Conservation (phyloP, 1,140 invertebrate genomes). For the Thaumetopoea pityocampa region DNA sequence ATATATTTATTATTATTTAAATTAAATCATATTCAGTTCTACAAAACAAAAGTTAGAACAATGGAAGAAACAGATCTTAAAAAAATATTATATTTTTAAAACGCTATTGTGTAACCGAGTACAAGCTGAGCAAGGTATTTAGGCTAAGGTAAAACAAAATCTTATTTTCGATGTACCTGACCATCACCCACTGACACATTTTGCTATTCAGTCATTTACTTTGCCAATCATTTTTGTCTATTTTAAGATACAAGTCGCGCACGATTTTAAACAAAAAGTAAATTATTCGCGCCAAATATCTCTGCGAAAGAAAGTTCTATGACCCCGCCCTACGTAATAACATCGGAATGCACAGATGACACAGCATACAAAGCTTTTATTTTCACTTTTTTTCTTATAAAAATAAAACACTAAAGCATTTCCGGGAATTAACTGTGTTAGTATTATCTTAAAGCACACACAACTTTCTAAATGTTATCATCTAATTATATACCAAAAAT, state of each 20-base stretch:
- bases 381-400: conserved; percentile 55
- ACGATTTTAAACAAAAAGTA: conserved; percentile 30
- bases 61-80: conserved; percentile 4
- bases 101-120: conserved; percentile 6
- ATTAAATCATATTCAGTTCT: too few species aligned
- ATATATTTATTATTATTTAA: too few species aligned
- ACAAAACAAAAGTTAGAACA: conserved; percentile 1
- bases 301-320: conserved; percentile 32
- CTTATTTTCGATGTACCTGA: conserved; percentile 53
- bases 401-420: conserved; percentile 47
- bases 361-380: conserved; percentile 48
- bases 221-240: conserved; percentile 49
- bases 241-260: conserved; percentile 50
- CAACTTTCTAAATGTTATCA: background rate
- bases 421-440: conserved; percentile 41
- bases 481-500: background rate
- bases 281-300: conserved; percentile 42
- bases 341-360: conserved; percentile 65
- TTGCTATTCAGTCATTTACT: conserved; percentile 43
- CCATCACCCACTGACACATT: conserved; percentile 69
- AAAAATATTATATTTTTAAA: conserved; percentile 11
- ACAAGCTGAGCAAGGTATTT: conserved; percentile 32
- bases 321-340: conserved; percentile 50
- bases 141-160: conserved; percentile 61
- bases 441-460: background rate